These are phyloP conservation scores for Coccyzus lansbergi DNA, from an alignment of 2,797 vertebrate species.

Conservation along the genomic window DNA sequence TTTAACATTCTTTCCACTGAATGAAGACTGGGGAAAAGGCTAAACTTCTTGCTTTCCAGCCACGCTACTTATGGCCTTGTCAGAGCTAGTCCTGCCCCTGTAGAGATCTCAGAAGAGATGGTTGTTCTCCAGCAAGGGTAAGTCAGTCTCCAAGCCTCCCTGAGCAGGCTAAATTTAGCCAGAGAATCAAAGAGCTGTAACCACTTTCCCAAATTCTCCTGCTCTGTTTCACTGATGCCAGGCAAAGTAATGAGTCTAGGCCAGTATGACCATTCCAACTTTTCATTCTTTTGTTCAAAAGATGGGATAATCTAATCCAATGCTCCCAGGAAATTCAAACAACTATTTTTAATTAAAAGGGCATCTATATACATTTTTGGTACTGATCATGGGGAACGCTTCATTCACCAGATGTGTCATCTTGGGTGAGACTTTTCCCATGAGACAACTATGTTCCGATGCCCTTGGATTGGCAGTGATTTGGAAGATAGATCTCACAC, in stretches of 20 bases:
- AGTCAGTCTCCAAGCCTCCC: neutral
- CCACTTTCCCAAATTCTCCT: neutral
- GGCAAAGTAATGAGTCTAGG: neutral
- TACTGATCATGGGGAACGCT: neutral
- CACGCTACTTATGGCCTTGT: rapidly evolving
- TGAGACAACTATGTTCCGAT: neutral
- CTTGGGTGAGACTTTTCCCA: neutral
- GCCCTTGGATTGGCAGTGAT: neutral
- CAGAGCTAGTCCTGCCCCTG: neutral
- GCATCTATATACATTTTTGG: neutral
- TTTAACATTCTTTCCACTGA: neutral
- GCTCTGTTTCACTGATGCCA: neutral
- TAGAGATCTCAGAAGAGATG: neutral
- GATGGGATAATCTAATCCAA: neutral
- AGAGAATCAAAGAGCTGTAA: neutral
- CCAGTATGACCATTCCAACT: neutral
- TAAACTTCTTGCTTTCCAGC: neutral
- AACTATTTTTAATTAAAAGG: neutral
- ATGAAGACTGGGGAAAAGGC: neutral
- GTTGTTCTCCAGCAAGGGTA: neutral
- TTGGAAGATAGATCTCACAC: neutral
- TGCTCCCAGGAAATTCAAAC: neutral
- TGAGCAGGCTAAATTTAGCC: neutral
- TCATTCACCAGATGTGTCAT: neutral
- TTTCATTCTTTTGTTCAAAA: neutral